Conservation (phyloP, 2,888 invertebrate genomes). For the Ormia ochracea region DNA sequence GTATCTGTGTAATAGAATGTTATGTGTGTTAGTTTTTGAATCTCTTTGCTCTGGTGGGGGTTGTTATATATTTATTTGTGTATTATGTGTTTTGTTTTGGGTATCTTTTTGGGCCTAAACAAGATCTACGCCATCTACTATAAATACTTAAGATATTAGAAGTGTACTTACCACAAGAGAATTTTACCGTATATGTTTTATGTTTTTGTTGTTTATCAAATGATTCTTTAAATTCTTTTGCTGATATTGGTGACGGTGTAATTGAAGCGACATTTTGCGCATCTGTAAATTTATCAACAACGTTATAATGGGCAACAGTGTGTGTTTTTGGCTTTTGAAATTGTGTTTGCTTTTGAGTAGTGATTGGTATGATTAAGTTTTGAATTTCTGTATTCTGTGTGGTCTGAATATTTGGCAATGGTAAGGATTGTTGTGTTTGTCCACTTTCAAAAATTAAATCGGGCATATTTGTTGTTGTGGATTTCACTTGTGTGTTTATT, state of each 20-base stretch:
- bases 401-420: neutral
- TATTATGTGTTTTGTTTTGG: slow-evolving; percentile 70
- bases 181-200: slow-evolving; percentile 63
- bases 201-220: slow-evolving; percentile 37
- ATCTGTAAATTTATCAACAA: slow-evolving; percentile 52
- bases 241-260: slow-evolving; percentile 28
- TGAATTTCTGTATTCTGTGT: neutral
- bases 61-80: slow-evolving; percentile 65
- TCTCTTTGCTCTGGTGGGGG: slow-evolving; percentile 68
- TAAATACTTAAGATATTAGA: slow-evolving; percentile 61
- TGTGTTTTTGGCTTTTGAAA: neutral
- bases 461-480: slow-evolving; percentile 1
- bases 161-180: slow-evolving; percentile 67
- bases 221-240: slow-evolving; percentile 50
- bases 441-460: slow-evolving; percentile 28
- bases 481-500: neutral
- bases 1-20: slow-evolving; percentile 74
- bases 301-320: slow-evolving; percentile 7
- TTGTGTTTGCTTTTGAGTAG: slow-evolving; percentile 2
- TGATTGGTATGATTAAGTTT: neutral
- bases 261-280: slow-evolving; percentile 24
- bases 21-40: slow-evolving; percentile 64
- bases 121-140: slow-evolving; percentile 75
- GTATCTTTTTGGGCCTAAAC: slow-evolving; percentile 63
- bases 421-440: neutral